A percentile compares a stretch with the other conserved stretches of the same genome.
These are phyloP conservation scores for Plumapathes pennacea DNA, from an alignment of 92 coral and sea anemone species.

Conservation along the genomic window DNA sequence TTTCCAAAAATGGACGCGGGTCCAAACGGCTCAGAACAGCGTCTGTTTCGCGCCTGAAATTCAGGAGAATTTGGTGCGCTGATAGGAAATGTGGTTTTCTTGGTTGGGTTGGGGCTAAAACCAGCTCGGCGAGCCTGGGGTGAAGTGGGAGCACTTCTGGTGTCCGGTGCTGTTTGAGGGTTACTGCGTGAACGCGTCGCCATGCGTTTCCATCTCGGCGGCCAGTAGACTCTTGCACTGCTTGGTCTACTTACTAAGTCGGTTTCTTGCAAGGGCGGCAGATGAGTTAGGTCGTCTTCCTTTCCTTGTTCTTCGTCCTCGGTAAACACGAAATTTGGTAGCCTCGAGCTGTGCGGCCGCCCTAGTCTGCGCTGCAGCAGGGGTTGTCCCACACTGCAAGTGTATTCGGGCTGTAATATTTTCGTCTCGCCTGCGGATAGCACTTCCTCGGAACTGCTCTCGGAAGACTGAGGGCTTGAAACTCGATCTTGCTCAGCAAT, in stretches of 20 bases:
- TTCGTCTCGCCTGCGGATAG: too few relatives aligned
- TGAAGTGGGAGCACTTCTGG: constrained; percentile 13
- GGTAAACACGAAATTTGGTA: not conserved
- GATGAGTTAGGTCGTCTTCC: constrained; percentile 3
- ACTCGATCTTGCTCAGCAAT: too few relatives aligned
- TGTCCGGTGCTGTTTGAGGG: too few relatives aligned
- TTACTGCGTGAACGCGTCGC: too few relatives aligned
- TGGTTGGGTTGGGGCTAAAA: constrained; percentile 31
- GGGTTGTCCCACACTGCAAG: too few relatives aligned
- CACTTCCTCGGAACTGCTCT: too few relatives aligned
- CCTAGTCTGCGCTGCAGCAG: not conserved
- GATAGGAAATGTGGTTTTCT: constrained; percentile 8
- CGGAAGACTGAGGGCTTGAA: too few relatives aligned
- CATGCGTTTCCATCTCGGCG: not conserved
- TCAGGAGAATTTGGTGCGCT: constrained; percentile 1
- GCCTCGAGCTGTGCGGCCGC: not conserved
- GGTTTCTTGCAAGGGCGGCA: constrained; percentile 11
- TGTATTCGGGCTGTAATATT: too few relatives aligned
- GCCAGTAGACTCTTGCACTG: not conserved
- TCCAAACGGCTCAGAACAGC: constrained; percentile 7
- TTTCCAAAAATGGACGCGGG: not conserved
- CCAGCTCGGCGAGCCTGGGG: constrained; percentile 22
- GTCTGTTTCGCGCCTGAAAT: not conserved
- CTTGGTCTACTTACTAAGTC: not conserved
- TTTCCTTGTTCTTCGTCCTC: not conserved